These are phyloP conservation scores for Microtus agrestis DNA, from an alignment of 2,797 vertebrate genomes.

Conservation along the genomic window DNA sequence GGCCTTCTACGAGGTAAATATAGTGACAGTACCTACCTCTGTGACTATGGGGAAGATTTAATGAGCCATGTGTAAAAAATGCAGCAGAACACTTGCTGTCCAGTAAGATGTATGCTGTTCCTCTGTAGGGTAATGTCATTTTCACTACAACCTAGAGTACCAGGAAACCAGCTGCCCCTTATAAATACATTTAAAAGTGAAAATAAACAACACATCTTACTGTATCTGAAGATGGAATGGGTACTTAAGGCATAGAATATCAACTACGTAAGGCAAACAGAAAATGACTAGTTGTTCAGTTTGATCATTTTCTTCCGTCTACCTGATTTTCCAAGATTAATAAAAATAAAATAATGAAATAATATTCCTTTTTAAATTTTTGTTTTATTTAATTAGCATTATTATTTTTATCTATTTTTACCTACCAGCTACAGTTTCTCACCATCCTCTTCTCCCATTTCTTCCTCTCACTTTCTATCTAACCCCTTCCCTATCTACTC, in stretches of 20 bases:
- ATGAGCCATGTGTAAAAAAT: slow-evolving; percentile 16
- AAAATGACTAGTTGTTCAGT: neutral
- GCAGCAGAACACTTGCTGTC: neutral
- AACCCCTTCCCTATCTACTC: neutral
- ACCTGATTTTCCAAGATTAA: neutral
- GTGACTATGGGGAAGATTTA: neutral
- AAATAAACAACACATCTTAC: slow-evolving; percentile 7
- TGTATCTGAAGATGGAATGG: neutral
- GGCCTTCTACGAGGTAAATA: neutral
- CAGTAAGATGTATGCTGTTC: neutral
- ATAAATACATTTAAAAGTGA: neutral
- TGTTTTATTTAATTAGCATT: neutral
- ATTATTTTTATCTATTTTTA: neutral
- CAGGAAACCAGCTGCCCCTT: neutral
- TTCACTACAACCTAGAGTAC: neutral
- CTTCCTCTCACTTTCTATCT: neutral
- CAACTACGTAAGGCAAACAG: neutral
- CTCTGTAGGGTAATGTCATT: neutral
- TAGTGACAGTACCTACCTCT: neutral
- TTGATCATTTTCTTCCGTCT: neutral
- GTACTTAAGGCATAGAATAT: neutral
- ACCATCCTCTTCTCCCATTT: neutral
- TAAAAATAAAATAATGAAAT: neutral
- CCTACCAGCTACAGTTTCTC: neutral
- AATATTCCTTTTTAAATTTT: neutral